phyloP scores from a whole-genome alignment of 2,113 vertebrate genomes.

The Panurus biarmicus region DNA sequence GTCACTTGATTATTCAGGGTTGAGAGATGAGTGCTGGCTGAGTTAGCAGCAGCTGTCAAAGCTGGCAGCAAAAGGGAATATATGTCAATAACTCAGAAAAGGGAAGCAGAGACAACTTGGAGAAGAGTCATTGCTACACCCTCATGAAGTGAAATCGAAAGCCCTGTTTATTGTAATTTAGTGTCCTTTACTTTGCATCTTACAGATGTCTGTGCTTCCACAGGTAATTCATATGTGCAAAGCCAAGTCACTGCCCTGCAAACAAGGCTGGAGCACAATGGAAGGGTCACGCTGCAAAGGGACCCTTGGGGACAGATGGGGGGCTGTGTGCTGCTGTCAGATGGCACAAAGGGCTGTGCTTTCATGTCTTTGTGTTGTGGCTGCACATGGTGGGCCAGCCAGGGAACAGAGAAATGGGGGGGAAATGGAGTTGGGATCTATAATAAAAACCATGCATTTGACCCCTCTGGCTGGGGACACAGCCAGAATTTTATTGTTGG shows the following conservation, averaged over 20 bases:
- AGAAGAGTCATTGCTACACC: not conserved
- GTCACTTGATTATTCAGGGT: not conserved
- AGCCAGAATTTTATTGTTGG: not conserved
- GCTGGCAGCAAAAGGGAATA: not conserved
- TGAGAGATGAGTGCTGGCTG: not conserved
- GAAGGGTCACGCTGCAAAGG: not conserved
- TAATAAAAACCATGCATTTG: not conserved
- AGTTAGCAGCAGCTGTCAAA: not conserved
- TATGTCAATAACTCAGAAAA: constrained; percentile 1
- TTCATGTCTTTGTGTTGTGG: not conserved
- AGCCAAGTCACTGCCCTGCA: not conserved
- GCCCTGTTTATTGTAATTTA: not conserved
- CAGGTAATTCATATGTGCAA: not conserved
- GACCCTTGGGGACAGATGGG: not conserved
- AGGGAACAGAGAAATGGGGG: not conserved
- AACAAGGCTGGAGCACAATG: not conserved
- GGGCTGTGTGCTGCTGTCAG: not conserved
- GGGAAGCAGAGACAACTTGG: not conserved
- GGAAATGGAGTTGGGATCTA: not conserved
- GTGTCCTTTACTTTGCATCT: not conserved
- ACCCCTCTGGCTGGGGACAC: not conserved
- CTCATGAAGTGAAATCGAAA: not conserved
- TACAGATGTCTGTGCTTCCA: not conserved
- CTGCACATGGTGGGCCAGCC: not conserved
- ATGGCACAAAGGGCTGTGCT: not conserved